phyloP scores from a whole-genome alignment of 2,888 invertebrate species.

The Laspeyria flexula region DNA sequence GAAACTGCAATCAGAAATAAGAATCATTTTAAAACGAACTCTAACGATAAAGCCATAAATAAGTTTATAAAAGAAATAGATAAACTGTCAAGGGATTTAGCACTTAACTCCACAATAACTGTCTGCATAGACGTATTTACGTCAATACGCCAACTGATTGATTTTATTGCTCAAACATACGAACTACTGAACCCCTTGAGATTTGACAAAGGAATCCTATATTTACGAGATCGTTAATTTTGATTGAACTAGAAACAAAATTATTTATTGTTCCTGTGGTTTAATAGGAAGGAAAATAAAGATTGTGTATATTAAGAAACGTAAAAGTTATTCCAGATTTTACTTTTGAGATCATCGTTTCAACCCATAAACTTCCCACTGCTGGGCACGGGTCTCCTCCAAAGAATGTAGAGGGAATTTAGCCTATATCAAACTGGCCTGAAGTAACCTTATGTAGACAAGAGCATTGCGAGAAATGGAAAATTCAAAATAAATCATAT shows the following conservation, averaged over 20 bases:
- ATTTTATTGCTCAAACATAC: slow-evolving; percentile 37
- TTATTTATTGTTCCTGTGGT: slow-evolving; percentile 15
- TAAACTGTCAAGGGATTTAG: slow-evolving; percentile 24
- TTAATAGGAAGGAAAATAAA: slow-evolving; percentile 1
- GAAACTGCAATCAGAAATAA: too few species aligned
- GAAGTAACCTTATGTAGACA: too few species aligned
- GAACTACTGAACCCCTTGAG: slow-evolving; percentile 41
- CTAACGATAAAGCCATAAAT: background rate
- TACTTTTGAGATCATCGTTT: too few species aligned
- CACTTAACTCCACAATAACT: slow-evolving; percentile 34
- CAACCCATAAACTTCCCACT: too few species aligned
- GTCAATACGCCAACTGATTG: slow-evolving; percentile 42
- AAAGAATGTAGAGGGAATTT: too few species aligned
- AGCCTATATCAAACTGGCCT: too few species aligned
- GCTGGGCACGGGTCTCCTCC: too few species aligned
- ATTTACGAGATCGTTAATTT: slow-evolving; percentile 45
- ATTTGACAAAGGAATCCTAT: slow-evolving; percentile 40
- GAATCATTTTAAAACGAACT: background rate
- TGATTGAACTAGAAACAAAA: slow-evolving; percentile 27
- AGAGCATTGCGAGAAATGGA: too few species aligned
- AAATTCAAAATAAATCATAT: too few species aligned
- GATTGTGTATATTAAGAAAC: slow-evolving; percentile 3
- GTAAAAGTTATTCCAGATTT: too few species aligned
- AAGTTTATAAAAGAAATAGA: slow-evolving; percentile 14
- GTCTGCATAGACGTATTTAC: slow-evolving; percentile 39